Conservation (phyloP, 2,888 invertebrate genomes). For the Panorpa germanica region DNA sequence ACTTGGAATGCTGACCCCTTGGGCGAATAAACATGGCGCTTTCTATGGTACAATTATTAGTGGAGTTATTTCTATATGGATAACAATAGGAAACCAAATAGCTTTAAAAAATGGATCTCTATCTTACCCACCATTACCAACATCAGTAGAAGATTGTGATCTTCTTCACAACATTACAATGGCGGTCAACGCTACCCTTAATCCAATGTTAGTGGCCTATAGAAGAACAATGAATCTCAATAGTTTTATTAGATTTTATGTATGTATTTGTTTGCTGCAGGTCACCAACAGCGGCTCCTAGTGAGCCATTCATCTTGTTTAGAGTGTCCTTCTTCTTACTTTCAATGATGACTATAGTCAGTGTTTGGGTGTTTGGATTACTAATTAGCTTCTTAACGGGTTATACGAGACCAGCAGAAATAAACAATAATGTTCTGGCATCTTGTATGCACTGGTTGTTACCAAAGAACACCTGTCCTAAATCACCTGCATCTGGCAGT, state of each 20-base stretch:
- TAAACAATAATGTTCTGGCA: too few species aligned
- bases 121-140: conserved; percentile 18
- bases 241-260: too few species aligned
- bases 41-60: conserved; percentile 18
- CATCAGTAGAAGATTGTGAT: conserved; percentile 18
- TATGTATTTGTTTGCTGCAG: too few species aligned
- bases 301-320: conserved; percentile 29
- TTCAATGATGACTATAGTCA: conserved; percentile 27
- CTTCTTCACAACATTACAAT: too few species aligned
- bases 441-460: not conserved
- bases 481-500: too few species aligned
- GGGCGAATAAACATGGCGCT: conserved; percentile 32
- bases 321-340: conserved; percentile 41
- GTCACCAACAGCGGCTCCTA: too few species aligned
- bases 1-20: conserved; percentile 46
- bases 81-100: conserved; percentile 19
- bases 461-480: not conserved
- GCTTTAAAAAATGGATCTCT: conserved; percentile 17
- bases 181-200: too few species aligned
- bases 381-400: conserved; percentile 31
- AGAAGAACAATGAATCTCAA: too few species aligned
- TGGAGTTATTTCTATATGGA: conserved; percentile 17
- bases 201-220: too few species aligned
- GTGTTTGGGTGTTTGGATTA: conserved; percentile 30
- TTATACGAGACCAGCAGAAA: conserved; percentile 14